Percentiles rank a stretch among this genome's conserved stretches.
Evolutionary conservation across 2,113 vertebrate species (phyloP).

Genomic region (Excalfactoria chinensis): DNA sequence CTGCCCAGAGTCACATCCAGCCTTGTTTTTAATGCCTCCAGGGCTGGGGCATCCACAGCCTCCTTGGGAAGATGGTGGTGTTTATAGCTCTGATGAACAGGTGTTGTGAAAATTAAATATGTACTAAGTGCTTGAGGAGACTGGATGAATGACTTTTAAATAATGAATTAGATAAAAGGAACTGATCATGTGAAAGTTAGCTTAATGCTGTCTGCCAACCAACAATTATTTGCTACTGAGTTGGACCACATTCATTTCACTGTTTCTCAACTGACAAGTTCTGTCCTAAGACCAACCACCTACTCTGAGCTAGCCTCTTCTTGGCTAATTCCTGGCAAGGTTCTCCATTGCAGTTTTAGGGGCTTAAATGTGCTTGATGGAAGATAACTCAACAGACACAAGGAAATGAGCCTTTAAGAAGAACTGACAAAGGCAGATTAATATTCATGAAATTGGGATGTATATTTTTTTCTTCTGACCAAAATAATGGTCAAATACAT

Average conservation of each 20-base stretch:
- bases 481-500: not conserved
- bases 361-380: not conserved
- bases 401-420: not conserved
- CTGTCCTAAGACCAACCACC: not conserved
- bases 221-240: not conserved
- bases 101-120: not conserved
- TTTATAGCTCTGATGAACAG: not conserved
- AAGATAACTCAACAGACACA: not conserved
- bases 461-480: not conserved
- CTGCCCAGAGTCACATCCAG: no score
- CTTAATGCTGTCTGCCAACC: not conserved
- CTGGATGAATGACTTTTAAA: not conserved
- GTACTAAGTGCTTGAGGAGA: not conserved
- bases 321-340: not conserved
- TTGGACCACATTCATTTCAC: not conserved
- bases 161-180: conserved; percentile 1
- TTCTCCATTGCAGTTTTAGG: not conserved
- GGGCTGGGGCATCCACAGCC: no score
- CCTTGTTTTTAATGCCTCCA: no score
- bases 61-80: not conserved
- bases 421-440: not conserved
- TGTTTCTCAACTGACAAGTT: conserved; percentile 12
- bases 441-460: not conserved
- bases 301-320: not conserved
- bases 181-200: not conserved